Base-by-base conservation (phyloP, 2,888 invertebrate genomes). In the Drosophila tripunctata region DNA sequence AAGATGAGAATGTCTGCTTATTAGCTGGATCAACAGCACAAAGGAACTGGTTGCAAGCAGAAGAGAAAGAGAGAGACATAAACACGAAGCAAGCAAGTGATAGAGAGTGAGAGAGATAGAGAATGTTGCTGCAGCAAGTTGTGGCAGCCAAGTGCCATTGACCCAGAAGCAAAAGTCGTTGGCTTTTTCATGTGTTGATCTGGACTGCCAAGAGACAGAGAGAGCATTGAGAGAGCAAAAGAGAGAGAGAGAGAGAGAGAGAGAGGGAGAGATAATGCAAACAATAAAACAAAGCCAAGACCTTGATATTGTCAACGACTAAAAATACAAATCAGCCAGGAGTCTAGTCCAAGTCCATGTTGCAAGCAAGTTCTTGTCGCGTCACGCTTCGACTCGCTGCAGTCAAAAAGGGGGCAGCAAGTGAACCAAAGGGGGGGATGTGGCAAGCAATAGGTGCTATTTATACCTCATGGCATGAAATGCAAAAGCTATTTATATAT, bases 301-400 rank as follows among this genome's bases (percentile, higher is more conserved):
- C 81, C 81, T 82, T 82, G 81, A 82, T 85, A 85, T 85, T 82
- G 79, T 82, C 81, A 85, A 77, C 85, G 75, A 78, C 78, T 71
- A 80, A 58, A 80, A 72, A 67, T 83, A 79, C 65, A 75, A 68
- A 66, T 62, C 47, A 31, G 38, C 38, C 7, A 12, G 22, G 8
- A 45, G 27, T 15, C 19, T n/a, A 50, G 50, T 27, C 50, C 15
- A 12, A 10, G 24, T 17, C 10, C 41, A 22, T 10, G 38, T 50
- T 36, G 35, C 47, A 56, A 56, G 14, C 38, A 41, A 47, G 30
- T 47, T 30, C 14, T 15, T 43, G 22, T 41, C 19, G 68, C 60
- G 75, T 71, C 75, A 76, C 78, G 78, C 62, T 71, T 71, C 50
- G 57, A 40, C 48, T 22, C 30, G 27, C 12, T 7, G 3, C 22